These are phyloP conservation scores for Julus scanicus DNA, from an alignment of 2,888 invertebrate genomes.

Conservation along the genomic window DNA sequence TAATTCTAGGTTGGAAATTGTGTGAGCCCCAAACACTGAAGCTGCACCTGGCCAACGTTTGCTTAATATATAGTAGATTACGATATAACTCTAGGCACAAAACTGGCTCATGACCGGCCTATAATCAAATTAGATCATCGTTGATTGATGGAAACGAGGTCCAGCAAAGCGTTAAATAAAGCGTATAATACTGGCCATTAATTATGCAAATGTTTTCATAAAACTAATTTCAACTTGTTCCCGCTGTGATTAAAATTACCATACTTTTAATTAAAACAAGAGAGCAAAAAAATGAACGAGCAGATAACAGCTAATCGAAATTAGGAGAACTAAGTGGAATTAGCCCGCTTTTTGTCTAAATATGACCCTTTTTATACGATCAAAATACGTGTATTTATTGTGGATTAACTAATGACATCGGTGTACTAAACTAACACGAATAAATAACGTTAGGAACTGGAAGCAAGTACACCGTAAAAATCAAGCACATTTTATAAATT, in stretches of 20 bases:
- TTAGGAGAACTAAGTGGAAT: neutral
- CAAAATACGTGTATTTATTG: neutral
- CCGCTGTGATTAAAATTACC: neutral
- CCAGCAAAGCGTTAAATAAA: too few species aligned
- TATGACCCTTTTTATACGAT: neutral
- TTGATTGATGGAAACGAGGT: slow-evolving; percentile 14
- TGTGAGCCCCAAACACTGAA: too few species aligned
- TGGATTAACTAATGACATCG: too few species aligned
- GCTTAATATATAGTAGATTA: neutral
- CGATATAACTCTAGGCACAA: neutral
- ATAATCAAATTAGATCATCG: slow-evolving; percentile 27
- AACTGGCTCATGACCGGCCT: neutral
- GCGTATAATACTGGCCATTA: neutral
- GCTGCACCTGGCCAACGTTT: too few species aligned
- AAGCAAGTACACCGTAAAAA: too few species aligned
- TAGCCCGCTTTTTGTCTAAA: neutral
- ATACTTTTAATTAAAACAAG: slow-evolving; percentile 15
- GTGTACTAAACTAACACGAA: neutral
- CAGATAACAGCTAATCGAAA: neutral
- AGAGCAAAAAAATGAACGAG: neutral
- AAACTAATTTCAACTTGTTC: neutral
- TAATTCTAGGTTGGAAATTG: too few species aligned
- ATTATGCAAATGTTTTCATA: slow-evolving; percentile 30
- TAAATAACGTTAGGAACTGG: too few species aligned
- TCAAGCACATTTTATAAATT: too few species aligned